phyloP scores from a whole-genome alignment of 2,888 invertebrate genomes.

The Xestobium rufovillosum region DNA sequence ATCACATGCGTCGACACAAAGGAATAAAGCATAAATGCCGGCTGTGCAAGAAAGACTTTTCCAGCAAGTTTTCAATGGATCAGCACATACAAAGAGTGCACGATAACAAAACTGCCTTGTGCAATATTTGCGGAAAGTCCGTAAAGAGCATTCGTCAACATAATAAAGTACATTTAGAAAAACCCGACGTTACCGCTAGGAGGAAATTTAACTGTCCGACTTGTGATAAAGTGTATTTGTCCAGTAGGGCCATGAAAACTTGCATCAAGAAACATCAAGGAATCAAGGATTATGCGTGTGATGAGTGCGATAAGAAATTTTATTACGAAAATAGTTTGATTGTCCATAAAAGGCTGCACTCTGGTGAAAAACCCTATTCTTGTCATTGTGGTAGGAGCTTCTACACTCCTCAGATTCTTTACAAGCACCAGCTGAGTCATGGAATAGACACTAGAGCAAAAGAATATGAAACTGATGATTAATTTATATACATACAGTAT shows the following conservation, averaged over 20 bases:
- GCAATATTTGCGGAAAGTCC: slow-evolving; percentile 1
- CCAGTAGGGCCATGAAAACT: not conserved
- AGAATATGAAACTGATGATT: no score
- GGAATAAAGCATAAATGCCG: no score
- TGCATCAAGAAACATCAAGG: not conserved
- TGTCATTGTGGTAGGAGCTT: not conserved
- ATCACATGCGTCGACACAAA: no score
- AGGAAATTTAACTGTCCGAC: not conserved
- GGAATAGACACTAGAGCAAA: slow-evolving; percentile 1
- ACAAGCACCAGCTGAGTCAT: slow-evolving; percentile 1
- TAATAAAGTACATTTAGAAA: no score
- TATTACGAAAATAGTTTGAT: not conserved
- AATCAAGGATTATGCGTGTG: not conserved
- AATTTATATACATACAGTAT: no score
- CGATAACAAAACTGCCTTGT: not conserved
- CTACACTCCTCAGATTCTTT: not conserved
- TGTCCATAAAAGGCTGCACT: not conserved
- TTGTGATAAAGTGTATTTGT: not conserved
- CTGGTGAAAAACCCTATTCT: not conserved
- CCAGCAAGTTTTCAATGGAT: no score
- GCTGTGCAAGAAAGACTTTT: no score
- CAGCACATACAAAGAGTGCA: slow-evolving; percentile 1
- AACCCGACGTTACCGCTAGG: not conserved
- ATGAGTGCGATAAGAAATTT: slow-evolving; percentile 1
- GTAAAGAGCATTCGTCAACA: not conserved